Evolutionary conservation across 2,113 vertebrate species (phyloP).

Genomic region (Misgurnus anguillicaudatus): DNA sequence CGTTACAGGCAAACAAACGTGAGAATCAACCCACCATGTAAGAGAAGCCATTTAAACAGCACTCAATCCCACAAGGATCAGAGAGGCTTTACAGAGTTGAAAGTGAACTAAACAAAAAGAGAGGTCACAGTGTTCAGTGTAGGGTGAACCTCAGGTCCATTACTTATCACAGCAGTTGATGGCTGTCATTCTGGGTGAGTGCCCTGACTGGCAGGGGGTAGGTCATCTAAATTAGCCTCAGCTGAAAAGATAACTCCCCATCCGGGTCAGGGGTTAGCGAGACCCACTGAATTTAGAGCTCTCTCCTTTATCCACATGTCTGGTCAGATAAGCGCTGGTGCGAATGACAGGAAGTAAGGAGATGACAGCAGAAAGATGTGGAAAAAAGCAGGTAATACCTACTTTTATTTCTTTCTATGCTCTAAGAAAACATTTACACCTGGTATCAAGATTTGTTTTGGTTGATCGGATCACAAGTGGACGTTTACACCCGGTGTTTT

Average conservation of each 20-base stretch:
- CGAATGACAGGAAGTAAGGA: constrained; percentile 67
- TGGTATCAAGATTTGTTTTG: too few relatives aligned
- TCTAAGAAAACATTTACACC: too few relatives aligned
- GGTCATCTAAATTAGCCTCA: constrained; percentile 73
- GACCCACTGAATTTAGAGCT: constrained; percentile 76
- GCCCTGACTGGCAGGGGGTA: constrained; percentile 64
- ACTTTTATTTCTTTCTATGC: not conserved
- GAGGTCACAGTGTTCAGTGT: constrained; percentile 68
- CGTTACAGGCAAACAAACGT: not conserved
- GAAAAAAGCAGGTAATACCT: constrained; percentile 54
- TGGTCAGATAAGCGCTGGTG: constrained; percentile 75
- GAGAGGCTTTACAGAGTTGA: constrained; percentile 61
- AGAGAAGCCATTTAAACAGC: constrained; percentile 62
- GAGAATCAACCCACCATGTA: not conserved
- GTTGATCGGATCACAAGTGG: too few relatives aligned
- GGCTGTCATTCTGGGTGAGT: constrained; percentile 63
- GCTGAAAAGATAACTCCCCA: constrained; percentile 75
- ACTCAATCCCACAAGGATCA: constrained; percentile 65
- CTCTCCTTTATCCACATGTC: constrained; percentile 73
- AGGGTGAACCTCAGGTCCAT: constrained; percentile 68
- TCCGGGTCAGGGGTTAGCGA: constrained; percentile 71
- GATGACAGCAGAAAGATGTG: constrained; percentile 69
- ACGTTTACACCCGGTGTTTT: too few relatives aligned
- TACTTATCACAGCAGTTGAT: constrained; percentile 71
- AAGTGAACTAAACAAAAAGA: constrained; percentile 65